Evolutionary conservation across 2,888 invertebrate species (phyloP).

Genomic region (Troides oblongomaculatus): DNA sequence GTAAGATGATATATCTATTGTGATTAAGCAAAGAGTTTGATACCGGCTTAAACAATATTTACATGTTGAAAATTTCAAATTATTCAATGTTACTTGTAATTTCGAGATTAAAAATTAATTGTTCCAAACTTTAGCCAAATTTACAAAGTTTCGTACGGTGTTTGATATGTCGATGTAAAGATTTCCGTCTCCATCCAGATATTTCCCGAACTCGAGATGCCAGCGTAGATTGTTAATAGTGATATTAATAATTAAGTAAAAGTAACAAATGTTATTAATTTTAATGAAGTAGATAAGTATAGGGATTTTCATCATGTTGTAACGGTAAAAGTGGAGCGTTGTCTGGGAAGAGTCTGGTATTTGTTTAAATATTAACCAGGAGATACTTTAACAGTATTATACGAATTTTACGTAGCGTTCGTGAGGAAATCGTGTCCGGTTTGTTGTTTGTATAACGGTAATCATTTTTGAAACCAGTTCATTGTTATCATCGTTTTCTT

Average conservation of each 20-base stretch:
- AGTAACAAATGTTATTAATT: slow-evolving; percentile 75
- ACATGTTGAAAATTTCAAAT: not conserved
- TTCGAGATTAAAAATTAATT: not conserved
- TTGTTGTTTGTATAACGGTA: slow-evolving; percentile 8
- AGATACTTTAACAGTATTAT: slow-evolving; percentile 62
- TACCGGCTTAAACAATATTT: not conserved
- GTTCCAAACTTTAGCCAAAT: not conserved
- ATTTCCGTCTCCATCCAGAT: slow-evolving; percentile 13
- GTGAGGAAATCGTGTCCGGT: slow-evolving; percentile 34
- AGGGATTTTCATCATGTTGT: slow-evolving; percentile 73
- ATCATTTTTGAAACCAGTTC: slow-evolving; percentile 22
- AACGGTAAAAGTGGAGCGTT: slow-evolving; percentile 42
- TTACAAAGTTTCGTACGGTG: not conserved
- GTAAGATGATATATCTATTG: no score
- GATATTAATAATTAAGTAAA: slow-evolving; percentile 75
- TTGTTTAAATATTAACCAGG: slow-evolving; percentile 42
- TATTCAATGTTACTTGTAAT: not conserved
- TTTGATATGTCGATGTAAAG: not conserved
- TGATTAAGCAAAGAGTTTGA: not conserved
- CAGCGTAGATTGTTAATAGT: slow-evolving; percentile 78
- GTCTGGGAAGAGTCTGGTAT: slow-evolving; percentile 43
- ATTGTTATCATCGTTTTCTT: no score
- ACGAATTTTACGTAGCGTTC: slow-evolving; percentile 37
- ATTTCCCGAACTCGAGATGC: slow-evolving; percentile 60
- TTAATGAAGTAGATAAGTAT: slow-evolving; percentile 69